Evolutionary conservation across 2,888 invertebrate species (phyloP).

Genomic region (Polymixis flavicincta): DNA sequence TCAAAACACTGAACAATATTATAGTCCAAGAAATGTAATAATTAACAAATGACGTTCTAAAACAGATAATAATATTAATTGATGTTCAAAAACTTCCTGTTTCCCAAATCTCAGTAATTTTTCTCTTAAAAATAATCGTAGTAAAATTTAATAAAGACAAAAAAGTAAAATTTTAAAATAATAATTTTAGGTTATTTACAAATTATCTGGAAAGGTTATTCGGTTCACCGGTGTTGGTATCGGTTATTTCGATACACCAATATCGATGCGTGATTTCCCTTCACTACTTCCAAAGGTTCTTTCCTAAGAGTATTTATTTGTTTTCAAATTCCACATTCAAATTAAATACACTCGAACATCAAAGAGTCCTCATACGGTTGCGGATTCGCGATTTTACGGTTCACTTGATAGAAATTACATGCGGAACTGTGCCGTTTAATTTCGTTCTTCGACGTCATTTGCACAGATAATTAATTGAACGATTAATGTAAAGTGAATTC

Average conservation of each 20-base stretch:
- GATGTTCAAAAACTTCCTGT: neutral
- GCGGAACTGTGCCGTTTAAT: constrained; percentile 42
- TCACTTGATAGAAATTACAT: constrained; percentile 59
- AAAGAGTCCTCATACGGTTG: constrained; percentile 52
- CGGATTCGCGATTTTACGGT: constrained; percentile 56
- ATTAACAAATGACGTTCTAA: neutral
- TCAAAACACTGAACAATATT: neutral
- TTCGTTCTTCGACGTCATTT: constrained; percentile 41
- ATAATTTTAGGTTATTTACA: neutral
- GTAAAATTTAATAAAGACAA: neutral
- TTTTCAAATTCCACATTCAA: constrained; percentile 44
- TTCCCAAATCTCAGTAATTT: neutral
- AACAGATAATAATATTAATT: neutral
- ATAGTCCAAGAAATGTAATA: neutral
- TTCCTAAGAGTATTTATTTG: constrained; percentile 35
- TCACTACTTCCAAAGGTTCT: constrained; percentile 22
- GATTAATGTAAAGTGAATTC: constrained; percentile 19
- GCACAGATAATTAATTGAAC: constrained; percentile 29
- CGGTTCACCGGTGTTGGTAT: neutral
- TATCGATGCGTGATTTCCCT: constrained; percentile 21
- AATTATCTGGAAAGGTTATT: neutral
- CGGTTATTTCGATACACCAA: constrained; percentile 9
- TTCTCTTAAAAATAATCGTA: neutral
- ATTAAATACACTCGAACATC: constrained; percentile 58
- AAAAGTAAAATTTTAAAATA: too few species aligned